phyloP scores from a whole-genome alignment of 2,797 vertebrate species.

The Mormyrops attenuatus region DNA sequence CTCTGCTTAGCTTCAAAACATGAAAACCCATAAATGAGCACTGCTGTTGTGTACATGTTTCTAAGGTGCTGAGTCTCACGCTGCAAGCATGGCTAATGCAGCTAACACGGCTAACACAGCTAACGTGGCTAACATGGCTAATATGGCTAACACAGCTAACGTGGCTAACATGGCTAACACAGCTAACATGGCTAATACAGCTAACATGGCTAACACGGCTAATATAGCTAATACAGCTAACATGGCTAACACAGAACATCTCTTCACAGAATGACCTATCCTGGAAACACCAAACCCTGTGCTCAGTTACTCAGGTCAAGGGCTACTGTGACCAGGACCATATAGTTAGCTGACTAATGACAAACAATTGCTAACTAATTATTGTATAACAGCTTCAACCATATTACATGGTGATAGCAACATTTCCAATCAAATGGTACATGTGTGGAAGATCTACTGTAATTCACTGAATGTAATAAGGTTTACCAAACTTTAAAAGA shows the following conservation, averaged over 20 bases:
- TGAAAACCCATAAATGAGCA: background rate
- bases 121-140: background rate
- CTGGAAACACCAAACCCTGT: background rate
- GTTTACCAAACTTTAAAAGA: background rate
- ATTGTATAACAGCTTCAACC: background rate
- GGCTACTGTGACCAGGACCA: background rate
- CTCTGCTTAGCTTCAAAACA: background rate
- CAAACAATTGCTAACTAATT: background rate
- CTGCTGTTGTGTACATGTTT: background rate
- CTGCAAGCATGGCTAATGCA: background rate
- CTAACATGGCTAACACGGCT: background rate
- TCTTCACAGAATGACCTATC: background rate
- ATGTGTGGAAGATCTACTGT: background rate
- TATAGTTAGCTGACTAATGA: background rate
- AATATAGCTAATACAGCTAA: background rate
- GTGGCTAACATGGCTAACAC: background rate
- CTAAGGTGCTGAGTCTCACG: background rate
- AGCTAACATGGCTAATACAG: too few relatives aligned
- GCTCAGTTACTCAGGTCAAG: background rate
- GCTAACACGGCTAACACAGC: too few relatives aligned
- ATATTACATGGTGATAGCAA: background rate
- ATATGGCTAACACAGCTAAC: background rate
- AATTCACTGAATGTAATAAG: background rate
- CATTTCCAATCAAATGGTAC: background rate
- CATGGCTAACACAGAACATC: background rate